These are phyloP conservation scores for Oreochromis mossambicus DNA, from an alignment of 2,797 vertebrate genomes.

Conservation along the genomic window DNA sequence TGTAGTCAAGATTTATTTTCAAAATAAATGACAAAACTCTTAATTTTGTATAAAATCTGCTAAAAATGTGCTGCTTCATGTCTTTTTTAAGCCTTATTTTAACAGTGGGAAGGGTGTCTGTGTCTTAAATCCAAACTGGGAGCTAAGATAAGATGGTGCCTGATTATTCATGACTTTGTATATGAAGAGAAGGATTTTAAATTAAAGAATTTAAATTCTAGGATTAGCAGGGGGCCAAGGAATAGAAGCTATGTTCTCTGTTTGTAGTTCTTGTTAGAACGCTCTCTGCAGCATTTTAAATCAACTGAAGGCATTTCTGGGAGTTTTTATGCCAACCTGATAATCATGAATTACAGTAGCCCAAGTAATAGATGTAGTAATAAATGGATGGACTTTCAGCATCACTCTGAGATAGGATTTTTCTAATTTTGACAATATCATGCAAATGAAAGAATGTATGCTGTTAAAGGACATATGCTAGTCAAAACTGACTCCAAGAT, in stretches of 20 bases:
- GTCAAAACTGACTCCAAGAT: neutral
- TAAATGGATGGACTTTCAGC: neutral
- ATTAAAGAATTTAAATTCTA: neutral
- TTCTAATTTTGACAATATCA: neutral
- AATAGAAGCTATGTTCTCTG: neutral
- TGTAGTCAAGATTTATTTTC: neutral
- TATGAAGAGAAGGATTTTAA: neutral
- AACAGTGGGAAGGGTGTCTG: neutral
- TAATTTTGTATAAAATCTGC: neutral
- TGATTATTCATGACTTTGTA: neutral
- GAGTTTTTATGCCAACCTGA: neutral
- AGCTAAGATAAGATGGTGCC: neutral
- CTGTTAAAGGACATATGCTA: neutral
- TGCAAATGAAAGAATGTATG: neutral
- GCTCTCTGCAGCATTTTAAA: neutral
- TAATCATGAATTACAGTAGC: neutral
- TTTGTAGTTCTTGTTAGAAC: neutral
- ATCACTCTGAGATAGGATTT: neutral
- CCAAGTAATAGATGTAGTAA: neutral
- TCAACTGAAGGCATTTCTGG: neutral
- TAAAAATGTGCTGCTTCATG: neutral
- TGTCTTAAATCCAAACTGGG: neutral
- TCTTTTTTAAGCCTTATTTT: neutral
- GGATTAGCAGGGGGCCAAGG: neutral
- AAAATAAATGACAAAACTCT: neutral